phyloP scores from a whole-genome alignment of 1,140 invertebrate genomes.

The Lucilia sericata region DNA sequence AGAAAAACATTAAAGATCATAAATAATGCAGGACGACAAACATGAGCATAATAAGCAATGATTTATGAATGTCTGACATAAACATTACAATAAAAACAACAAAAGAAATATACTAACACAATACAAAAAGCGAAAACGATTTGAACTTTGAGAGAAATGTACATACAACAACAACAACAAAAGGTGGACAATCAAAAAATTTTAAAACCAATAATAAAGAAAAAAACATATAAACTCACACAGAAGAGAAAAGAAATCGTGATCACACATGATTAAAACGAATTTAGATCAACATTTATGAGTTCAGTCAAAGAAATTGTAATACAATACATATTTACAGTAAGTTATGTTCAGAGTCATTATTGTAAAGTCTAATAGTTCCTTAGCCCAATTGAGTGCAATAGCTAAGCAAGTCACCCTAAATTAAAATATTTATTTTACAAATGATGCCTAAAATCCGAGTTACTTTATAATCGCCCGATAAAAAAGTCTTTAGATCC shows the following conservation, averaged over 20 bases:
- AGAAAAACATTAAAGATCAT: slow-evolving; percentile 5
- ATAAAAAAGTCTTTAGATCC: too few relatives aligned
- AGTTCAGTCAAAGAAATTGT: too few relatives aligned
- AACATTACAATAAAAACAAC: background rate
- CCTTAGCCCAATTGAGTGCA: too few relatives aligned
- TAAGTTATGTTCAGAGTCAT: background rate
- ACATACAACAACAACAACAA: background rate
- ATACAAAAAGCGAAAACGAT: background rate
- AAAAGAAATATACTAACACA: background rate
- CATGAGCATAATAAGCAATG: background rate
- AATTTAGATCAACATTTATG: background rate
- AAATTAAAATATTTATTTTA: too few relatives aligned
- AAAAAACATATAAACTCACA: background rate
- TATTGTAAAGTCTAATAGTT: too few relatives aligned
- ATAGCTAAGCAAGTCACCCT: too few relatives aligned
- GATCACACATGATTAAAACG: background rate
- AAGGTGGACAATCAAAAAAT: slow-evolving; percentile 2
- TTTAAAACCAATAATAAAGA: background rate
- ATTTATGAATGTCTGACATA: slow-evolving; percentile 16
- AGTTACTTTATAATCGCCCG: too few relatives aligned
- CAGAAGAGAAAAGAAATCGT: background rate
- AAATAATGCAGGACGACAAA: slow-evolving; percentile 26
- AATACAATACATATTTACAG: background rate
- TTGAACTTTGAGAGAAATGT: background rate
- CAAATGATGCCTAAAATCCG: too few relatives aligned